phyloP scores from a whole-genome alignment of 2,888 invertebrate genomes.

The Acleris laterana region DNA sequence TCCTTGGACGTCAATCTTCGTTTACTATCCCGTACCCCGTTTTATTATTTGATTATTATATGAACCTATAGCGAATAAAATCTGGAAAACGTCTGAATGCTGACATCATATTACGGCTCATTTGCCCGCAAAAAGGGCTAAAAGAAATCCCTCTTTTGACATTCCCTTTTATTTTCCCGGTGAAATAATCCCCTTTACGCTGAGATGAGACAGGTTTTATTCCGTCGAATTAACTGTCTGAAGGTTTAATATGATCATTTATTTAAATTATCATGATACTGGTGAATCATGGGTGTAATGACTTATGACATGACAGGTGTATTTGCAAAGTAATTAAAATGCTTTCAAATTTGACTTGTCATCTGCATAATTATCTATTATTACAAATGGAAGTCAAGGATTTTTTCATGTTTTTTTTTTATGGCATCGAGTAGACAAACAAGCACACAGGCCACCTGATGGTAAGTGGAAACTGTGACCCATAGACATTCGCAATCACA shows the following conservation, averaged over 20 bases:
- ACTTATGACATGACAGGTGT: too few species aligned
- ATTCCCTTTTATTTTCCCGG: slow-evolving; percentile 58
- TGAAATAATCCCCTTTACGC: slow-evolving; percentile 34
- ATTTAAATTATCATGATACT: slow-evolving; percentile 1
- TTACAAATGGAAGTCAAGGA: too few species aligned
- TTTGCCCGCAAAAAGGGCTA: slow-evolving; percentile 59
- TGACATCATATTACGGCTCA: slow-evolving; percentile 65
- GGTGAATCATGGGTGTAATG: neutral
- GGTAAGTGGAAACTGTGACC: too few species aligned
- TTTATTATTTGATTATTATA: slow-evolving; percentile 3
- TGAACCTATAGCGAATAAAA: slow-evolving; percentile 12
- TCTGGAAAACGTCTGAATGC: slow-evolving; percentile 22
- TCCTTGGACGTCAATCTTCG: too few species aligned
- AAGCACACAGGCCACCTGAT: too few species aligned
- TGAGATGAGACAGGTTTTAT: slow-evolving; percentile 22
- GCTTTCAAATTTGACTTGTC: too few species aligned
- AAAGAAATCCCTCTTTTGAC: slow-evolving; percentile 62
- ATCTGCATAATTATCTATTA: too few species aligned
- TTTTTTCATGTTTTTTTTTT: too few species aligned
- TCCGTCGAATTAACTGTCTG: slow-evolving; percentile 16
- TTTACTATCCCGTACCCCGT: too few species aligned
- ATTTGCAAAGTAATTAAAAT: too few species aligned
- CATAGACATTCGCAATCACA: too few species aligned
- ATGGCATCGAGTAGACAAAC: too few species aligned
- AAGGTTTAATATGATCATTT: slow-evolving; percentile 7